Conservation (phyloP, 2,888 invertebrate genomes). For the Cylloceria caligata region DNA sequence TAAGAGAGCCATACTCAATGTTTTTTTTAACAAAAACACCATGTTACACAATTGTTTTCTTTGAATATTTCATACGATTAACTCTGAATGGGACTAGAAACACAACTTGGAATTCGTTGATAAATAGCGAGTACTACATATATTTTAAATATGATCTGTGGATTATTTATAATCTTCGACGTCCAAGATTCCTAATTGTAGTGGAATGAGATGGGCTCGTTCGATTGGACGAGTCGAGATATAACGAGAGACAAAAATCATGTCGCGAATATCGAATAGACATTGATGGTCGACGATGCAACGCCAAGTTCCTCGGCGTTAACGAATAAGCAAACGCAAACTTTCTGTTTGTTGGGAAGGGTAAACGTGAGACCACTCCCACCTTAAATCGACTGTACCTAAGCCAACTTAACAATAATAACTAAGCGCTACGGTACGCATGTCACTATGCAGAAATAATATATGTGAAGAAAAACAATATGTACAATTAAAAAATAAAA, state of each 20-base stretch:
- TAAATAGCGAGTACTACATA: background rate
- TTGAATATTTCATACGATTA: background rate
- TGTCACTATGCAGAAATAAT: slow-evolving; percentile 27
- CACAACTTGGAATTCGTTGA: background rate
- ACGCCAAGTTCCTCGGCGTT: slow-evolving; percentile 33
- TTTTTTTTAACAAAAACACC: no score
- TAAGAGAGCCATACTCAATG: no score
- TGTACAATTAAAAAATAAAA: slow-evolving; percentile 38
- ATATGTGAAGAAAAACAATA: background rate
- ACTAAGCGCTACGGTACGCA: slow-evolving; percentile 18
- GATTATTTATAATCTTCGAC: background rate
- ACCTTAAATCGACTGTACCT: slow-evolving; percentile 33
- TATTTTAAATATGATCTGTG: background rate
- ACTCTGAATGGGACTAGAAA: background rate
- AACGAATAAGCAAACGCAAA: slow-evolving; percentile 56
- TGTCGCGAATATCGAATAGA: slow-evolving; percentile 15
- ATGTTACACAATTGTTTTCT: no score
- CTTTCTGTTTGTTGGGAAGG: slow-evolving; percentile 60
- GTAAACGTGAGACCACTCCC: background rate
- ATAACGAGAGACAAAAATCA: background rate
- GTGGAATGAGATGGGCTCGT: background rate
- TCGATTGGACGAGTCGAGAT: background rate
- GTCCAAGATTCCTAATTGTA: slow-evolving; percentile 16
- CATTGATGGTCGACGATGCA: slow-evolving; percentile 26
- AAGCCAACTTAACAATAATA: slow-evolving; percentile 46